Conservation (phyloP, 2,113 vertebrate genomes). For the Donacobius atricapilla region DNA sequence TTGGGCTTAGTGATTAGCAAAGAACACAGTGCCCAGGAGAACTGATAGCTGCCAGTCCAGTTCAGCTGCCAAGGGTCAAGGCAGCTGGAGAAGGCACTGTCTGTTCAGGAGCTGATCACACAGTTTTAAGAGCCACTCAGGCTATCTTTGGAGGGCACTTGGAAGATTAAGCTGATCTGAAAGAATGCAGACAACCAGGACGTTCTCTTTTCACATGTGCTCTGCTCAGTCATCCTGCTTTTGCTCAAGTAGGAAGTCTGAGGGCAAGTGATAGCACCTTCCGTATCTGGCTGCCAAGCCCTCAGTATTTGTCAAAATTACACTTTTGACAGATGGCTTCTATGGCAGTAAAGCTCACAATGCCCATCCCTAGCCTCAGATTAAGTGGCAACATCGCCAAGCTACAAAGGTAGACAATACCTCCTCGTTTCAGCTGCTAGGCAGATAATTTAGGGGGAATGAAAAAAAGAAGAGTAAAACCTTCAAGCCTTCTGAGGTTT, state of each 20-base stretch:
- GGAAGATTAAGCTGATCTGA: not conserved
- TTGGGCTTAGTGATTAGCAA: not conserved
- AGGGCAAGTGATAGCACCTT: not conserved
- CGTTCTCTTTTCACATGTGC: not conserved
- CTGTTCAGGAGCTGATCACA: not conserved
- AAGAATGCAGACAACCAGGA: not conserved
- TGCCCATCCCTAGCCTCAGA: not conserved
- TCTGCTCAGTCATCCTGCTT: not conserved
- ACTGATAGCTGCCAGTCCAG: fast-evolving
- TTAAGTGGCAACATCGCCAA: not conserved
- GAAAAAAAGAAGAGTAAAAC: not conserved
- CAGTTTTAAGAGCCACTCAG: not conserved
- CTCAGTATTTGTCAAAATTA: not conserved
- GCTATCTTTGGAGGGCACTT: not conserved
- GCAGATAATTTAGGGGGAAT: not conserved
- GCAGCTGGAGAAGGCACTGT: not conserved
- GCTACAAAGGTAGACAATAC: not conserved
- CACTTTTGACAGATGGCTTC: not conserved
- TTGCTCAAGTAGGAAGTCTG: not conserved
- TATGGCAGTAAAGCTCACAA: not conserved
- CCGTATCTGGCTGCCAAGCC: not conserved
- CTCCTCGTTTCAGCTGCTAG: not conserved
- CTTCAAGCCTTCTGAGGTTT: not conserved
- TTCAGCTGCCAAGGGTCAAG: not conserved
- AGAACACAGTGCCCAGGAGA: not conserved